Evolutionary conservation across 1,140 invertebrate genomes (phyloP), one percentile per base, ranked within the genome.

Genomic region (Olivierus martensii): DNA sequence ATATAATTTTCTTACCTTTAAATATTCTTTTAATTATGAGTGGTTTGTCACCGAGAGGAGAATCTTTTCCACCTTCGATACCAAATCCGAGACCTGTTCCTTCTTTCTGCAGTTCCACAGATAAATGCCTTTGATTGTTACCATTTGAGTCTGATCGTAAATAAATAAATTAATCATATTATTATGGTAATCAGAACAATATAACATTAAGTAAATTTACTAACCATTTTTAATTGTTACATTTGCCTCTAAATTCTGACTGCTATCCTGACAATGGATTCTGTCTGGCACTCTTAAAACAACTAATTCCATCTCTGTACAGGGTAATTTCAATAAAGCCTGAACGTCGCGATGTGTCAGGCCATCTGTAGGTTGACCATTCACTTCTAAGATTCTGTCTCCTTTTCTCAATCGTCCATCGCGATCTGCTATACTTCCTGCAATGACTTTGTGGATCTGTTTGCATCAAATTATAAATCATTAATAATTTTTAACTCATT

Each of bases 1-100:
- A 28, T 28, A 9, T 2, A 9, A 28, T 28, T 28, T 28, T 28
- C 41, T 43, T 58, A 61, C 62, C 59, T 62, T 55, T 60, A 46
- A 61, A 63, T 28, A 63, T 55, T 22, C 61, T 53, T 37, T 63
- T 63, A 19, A 63, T 59, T 7, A 53, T 43, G 6, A 63, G 47
- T 10, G 90, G 87, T 63, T 79, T 75, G 67, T 93, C 86, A 12
- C 90, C 90, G 44, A 79, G 70, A 1, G 86, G 87, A 17, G 88
- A 92, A 62, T 87, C 87, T 61, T 83, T 81, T 18, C 90, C 90
- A 51, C 90, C 90, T 65, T 93, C 87, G 41, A 95, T 76, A 62
- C 87, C 89, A 67, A 95, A 92, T 42, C 90, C 90, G 39, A 93
- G 73, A 10, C 89, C 88, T 55, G 85, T 83, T 54, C 82, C 84